A percentile compares a stretch with the other conserved stretches of the same genome.
These are phyloP conservation scores for Hydrotaea cyrtoneurina DNA, from an alignment of 2,888 invertebrate genomes.

Conservation along the genomic window DNA sequence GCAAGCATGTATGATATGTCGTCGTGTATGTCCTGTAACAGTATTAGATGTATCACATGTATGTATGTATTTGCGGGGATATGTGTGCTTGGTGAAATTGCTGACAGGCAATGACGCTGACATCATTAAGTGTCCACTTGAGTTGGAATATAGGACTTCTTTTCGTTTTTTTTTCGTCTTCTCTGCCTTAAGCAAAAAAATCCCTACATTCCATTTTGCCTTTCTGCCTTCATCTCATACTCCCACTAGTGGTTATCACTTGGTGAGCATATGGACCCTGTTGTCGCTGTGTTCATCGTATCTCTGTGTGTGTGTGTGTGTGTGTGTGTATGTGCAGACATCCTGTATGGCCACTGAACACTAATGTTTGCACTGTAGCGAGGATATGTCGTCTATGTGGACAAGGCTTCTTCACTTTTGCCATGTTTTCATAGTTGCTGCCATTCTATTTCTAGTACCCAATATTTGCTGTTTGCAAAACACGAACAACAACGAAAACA, in stretches of 20 bases:
- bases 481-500: constrained; percentile 10
- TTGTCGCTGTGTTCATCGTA: neutral
- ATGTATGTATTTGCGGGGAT: neutral
- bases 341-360: constrained; percentile 62
- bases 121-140: constrained; percentile 57
- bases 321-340: constrained; percentile 57
- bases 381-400: constrained; percentile 42
- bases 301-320: too few species aligned
- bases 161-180: neutral
- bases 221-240: neutral
- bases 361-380: constrained; percentile 42
- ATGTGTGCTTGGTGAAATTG: constrained; percentile 22
- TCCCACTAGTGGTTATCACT: neutral
- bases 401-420: constrained; percentile 37
- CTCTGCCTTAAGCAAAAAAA: neutral
- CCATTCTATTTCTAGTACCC: constrained; percentile 18
- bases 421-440: constrained; percentile 16
- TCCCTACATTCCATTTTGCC: neutral
- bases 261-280: constrained; percentile 30
- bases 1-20: neutral
- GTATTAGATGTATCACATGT: neutral
- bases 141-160: constrained; percentile 22
- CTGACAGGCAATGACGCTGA: constrained; percentile 50
- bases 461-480: constrained; percentile 40
- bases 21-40: neutral